A percentile compares a stretch with the other conserved stretches of the same genome.
Conservation (phyloP, 2,888 invertebrate species). For the Nezara viridula region DNA sequence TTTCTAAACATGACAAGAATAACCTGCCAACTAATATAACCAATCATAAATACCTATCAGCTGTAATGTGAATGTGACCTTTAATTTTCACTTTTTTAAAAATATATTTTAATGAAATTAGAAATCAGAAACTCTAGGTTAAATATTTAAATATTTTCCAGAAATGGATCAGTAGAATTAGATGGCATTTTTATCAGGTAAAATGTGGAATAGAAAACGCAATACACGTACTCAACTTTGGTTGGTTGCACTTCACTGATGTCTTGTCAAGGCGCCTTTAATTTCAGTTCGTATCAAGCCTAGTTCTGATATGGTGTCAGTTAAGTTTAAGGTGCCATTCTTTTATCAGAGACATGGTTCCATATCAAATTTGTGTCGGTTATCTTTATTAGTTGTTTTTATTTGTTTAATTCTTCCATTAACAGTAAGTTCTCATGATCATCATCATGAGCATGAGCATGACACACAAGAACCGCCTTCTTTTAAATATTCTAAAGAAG, state of each 20-base stretch:
- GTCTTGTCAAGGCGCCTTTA: conserved; percentile 33
- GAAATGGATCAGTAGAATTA: not conserved
- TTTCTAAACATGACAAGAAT: conserved; percentile 57
- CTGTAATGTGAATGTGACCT: conserved; percentile 26
- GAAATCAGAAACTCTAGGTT: not conserved
- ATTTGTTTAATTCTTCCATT: conserved; percentile 60
- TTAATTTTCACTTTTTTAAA: not conserved
- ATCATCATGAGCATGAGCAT: conserved; percentile 71
- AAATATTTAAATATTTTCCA: too few species aligned
- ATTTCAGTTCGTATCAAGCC: conserved; percentile 24
- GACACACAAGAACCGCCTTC: conserved; percentile 76
- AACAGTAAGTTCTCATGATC: conserved; percentile 66
- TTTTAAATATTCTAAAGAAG: conserved; percentile 87
- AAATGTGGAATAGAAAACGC: not conserved
- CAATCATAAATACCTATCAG: not conserved
- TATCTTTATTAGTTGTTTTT: conserved; percentile 50
- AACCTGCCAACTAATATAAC: conserved; percentile 22
- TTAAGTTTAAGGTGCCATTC: not conserved
- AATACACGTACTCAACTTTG: conserved; percentile 34
- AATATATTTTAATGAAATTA: not conserved
- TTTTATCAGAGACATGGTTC: not conserved
- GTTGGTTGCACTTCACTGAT: not conserved
- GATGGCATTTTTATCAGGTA: not conserved
- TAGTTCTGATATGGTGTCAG: not conserved
- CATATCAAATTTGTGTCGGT: not conserved